Evolutionary conservation across 1,140 invertebrate genomes (phyloP), one percentile per base, ranked within the genome.

Genomic region (Drosophila lowei): DNA sequence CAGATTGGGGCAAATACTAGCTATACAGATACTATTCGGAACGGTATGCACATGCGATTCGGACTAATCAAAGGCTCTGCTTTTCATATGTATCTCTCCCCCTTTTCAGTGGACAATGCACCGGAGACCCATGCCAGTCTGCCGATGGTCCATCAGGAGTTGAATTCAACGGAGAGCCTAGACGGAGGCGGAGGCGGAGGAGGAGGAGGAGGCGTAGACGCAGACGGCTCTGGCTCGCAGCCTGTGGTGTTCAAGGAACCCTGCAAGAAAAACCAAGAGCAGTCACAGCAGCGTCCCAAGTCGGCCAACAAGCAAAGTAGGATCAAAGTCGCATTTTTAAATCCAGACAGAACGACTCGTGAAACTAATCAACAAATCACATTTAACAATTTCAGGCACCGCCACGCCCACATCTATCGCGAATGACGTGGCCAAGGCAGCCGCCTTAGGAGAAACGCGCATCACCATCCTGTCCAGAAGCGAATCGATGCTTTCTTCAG

Each of bases 231-330:
- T 25, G 23, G 23, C 4, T 5, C 23, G 5, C 18, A 18, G 18
- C 18, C 18, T 18, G 18, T 1, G 2, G 1, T 18, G 18, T 1
- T 2, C 18, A 18, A 18, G 18, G 18, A 18, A 1, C 0, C 16
- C 1, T 18, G 16, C 16, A 18, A 18, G 16, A 23, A 3, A 23
- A 5, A 3, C 23, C 67, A 75, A 44, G 83, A 86, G 15, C 42
- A 38, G 34, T 9, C 34, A 1, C 54, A 67, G 18, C 77, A 72
- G 60, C 83, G 83, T 8, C 84, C 83, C 23, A 88, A 88, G 44
- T 88, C 72, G 21, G 83, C 83, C 42, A 88, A 88, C 57, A 88
- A 88, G 49, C 83, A 88, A 72, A 88, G 83, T 88, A 21, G 67
- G 71, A 60, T 8, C 7, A 11, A 6, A 0, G 0, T 7, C 3